Evolutionary conservation across 2,888 invertebrate species (phyloP).

Genomic region (Mactromeris polynyma): DNA sequence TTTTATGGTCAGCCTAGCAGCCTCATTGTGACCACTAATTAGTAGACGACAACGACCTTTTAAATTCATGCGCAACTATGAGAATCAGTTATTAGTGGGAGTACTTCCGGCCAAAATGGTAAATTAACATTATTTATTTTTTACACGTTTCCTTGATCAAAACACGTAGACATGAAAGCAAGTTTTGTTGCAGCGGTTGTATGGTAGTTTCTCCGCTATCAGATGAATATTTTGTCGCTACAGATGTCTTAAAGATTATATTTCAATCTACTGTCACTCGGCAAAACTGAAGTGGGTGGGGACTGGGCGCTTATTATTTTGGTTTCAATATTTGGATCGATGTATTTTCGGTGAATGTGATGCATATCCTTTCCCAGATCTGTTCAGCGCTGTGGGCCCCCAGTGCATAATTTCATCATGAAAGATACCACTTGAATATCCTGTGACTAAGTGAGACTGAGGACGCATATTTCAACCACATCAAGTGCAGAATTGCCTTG

Average conservation of each 20-base stretch:
- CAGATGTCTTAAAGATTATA: background rate
- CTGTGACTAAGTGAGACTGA: too few species aligned
- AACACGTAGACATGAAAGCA: background rate
- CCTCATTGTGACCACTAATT: background rate
- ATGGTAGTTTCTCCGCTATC: background rate
- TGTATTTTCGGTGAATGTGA: too few species aligned
- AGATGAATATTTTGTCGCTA: background rate
- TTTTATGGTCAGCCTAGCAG: background rate
- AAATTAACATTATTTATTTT: constrained; percentile 42
- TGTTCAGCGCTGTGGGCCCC: too few species aligned
- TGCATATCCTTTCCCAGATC: too few species aligned
- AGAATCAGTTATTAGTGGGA: constrained; percentile 48
- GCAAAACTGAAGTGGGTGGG: background rate
- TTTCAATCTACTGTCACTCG: background rate
- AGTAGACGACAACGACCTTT: constrained; percentile 3
- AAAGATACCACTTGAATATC: too few species aligned
- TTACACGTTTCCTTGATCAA: background rate
- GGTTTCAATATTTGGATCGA: too few species aligned
- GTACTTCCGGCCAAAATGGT: constrained; percentile 63
- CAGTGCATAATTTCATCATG: too few species aligned
- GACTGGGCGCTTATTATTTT: too few species aligned
- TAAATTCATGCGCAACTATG: background rate
- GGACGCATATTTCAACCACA: too few species aligned
- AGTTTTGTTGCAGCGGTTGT: background rate
- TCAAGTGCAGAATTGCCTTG: too few species aligned